Conservation (phyloP, 2,797 vertebrate species). For the Pseudochirops cupreus region DNA sequence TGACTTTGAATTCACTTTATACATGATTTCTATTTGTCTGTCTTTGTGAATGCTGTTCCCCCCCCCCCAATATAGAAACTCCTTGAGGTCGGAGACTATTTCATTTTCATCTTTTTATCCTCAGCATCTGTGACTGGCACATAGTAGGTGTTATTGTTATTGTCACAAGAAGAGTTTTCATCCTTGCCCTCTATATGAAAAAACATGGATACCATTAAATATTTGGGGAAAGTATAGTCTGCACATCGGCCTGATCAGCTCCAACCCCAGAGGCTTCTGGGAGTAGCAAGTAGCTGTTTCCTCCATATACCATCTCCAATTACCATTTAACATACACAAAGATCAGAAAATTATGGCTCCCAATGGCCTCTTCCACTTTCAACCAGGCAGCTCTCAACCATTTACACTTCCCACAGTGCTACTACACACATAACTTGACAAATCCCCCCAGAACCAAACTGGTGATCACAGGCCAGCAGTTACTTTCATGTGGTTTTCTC, state of each 20-base stretch:
- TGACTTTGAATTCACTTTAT: background rate
- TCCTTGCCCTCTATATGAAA: background rate
- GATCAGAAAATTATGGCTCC: background rate
- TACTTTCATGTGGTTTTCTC: background rate
- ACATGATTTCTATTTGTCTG: background rate
- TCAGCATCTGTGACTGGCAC: background rate
- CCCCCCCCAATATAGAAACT: background rate
- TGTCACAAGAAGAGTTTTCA: background rate
- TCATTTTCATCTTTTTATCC: background rate
- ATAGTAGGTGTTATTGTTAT: background rate
- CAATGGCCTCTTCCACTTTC: background rate
- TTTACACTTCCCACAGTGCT: background rate
- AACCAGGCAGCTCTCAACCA: rapidly evolving
- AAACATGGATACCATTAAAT: background rate
- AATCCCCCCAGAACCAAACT: background rate
- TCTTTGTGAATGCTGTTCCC: background rate
- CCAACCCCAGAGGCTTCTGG: background rate
- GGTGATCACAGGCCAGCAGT: background rate
- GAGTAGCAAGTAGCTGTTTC: background rate
- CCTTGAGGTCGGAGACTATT: background rate
- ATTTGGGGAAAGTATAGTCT: background rate
- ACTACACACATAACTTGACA: background rate
- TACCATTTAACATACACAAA: background rate
- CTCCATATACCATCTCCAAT: rapidly evolving
- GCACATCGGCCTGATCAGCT: background rate